These are phyloP conservation scores for Chalcosyrphus nemorum DNA, from an alignment of 2,888 invertebrate genomes.

Conservation along the genomic window DNA sequence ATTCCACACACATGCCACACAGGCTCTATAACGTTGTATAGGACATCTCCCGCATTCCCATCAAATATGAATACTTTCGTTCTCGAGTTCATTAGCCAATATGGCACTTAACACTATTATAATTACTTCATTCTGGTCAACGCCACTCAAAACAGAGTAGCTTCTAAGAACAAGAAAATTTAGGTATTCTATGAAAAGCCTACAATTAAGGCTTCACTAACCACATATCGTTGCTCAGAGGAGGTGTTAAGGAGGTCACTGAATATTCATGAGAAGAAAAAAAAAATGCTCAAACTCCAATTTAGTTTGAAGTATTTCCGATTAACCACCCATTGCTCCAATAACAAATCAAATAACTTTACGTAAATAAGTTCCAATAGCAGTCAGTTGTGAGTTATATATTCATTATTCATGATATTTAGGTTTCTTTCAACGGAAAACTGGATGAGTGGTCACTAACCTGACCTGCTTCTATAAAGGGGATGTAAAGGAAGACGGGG, in stretches of 20 bases:
- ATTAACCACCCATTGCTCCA: not conserved
- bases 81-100: not conserved
- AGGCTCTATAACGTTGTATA: too few species aligned
- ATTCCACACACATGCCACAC: too few species aligned
- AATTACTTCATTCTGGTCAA: not conserved
- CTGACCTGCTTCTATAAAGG: constrained; percentile 9
- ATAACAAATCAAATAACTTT: not conserved
- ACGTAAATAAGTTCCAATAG: not conserved
- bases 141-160: not conserved
- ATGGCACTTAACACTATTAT: not conserved
- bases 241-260: not conserved
- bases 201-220: not conserved
- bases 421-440: constrained; percentile 17
- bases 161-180: not conserved
- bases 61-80: too few species aligned
- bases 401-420: constrained; percentile 14
- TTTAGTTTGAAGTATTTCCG: not conserved
- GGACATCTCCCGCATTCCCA: too few species aligned
- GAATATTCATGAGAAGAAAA: not conserved
- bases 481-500: not conserved
- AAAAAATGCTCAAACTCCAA: not conserved
- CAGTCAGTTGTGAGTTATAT: not conserved
- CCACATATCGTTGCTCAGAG: not conserved
- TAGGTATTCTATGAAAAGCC: not conserved
- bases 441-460: constrained; percentile 36